Base-by-base conservation (phyloP, 1,140 invertebrate species). In the Hyphantria cunea region DNA sequence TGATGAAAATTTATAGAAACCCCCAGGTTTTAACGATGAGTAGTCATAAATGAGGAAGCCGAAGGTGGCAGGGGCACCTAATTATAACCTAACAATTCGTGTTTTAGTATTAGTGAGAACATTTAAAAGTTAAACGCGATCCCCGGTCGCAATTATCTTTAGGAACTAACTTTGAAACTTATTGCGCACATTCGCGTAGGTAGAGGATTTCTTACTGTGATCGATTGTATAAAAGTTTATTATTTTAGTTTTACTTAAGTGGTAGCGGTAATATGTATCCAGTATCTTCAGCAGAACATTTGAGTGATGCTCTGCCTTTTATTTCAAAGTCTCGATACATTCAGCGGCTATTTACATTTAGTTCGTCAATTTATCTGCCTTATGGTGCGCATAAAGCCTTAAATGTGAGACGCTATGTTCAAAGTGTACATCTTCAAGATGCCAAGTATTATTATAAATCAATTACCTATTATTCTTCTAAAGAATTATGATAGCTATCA, bases 151-250 rank as follows among this genome's bases (percentile, higher is more conserved):
- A 51, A 73, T 68, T 77, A 69, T 68, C 69, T 53, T 72, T 70
- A 72, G 67, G 71, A 67, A 10, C 41, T 65, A 50, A 47, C 75
- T 76, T 78, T 58, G 72, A 74, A 82, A 78, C 70, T 77, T 80
- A 77, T 80, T 81, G 72, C 86, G 85, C 86, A 90, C 86, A 90
- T 80, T 86, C 80, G 84, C 83, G 84, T 88, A 90, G 82, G 70
- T 90, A 85, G 78, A 84, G 81, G 73, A 85, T 82, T 82, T 84
- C 77, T 82, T 90, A 86, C 83, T 89, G 83, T 89, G 84, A 87
- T 90, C 82, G 72, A 81, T 80, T 80, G 77, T 80, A 81, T 80
- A 78, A 79, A 55, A 66, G 76, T 80, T 73, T 49, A 49, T 78
- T 78, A 72, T 76, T 62, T 62, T 52, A 52, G 50, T 52, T 62